Evolutionary conservation across 2,888 invertebrate species (phyloP).

Genomic region (Hydraecia micacea): DNA sequence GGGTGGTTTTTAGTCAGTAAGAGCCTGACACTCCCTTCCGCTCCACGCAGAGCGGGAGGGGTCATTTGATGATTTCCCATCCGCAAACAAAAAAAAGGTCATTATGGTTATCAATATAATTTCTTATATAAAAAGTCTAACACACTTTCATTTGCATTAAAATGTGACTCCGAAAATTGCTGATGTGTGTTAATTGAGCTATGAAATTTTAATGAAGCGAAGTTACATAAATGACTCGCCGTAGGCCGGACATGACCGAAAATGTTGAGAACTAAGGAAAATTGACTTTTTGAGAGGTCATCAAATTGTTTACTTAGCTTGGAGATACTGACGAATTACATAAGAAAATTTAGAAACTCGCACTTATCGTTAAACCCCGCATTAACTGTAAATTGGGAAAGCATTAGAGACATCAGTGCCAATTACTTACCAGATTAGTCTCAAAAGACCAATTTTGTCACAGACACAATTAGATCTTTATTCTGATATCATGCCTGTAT

Average conservation of each 20-base stretch:
- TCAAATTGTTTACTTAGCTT: not conserved
- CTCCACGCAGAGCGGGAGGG: no score
- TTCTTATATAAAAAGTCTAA: conserved; percentile 10
- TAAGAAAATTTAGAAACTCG: not conserved
- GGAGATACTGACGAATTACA: not conserved
- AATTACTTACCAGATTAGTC: not conserved
- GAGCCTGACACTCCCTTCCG: no score
- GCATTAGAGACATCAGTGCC: not conserved
- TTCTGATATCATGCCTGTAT: not conserved
- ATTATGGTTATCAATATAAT: conserved; percentile 33
- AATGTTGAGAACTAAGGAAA: not conserved
- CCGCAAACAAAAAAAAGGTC: no score
- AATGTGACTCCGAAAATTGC: conserved; percentile 22
- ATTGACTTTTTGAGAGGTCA: not conserved
- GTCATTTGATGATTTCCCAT: no score
- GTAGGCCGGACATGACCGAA: not conserved
- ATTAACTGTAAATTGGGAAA: not conserved
- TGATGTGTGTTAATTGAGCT: conserved; percentile 4
- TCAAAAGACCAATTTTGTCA: not conserved
- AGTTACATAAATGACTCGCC: conserved; percentile 3
- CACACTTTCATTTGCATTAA: conserved; percentile 27
- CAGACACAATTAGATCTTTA: no score
- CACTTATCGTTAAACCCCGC: not conserved
- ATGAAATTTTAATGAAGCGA: conserved; percentile 15
- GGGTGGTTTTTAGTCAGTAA: no score